These are phyloP conservation scores for Bombylius discolor DNA, from an alignment of 2,888 invertebrate genomes.

Conservation along the genomic window DNA sequence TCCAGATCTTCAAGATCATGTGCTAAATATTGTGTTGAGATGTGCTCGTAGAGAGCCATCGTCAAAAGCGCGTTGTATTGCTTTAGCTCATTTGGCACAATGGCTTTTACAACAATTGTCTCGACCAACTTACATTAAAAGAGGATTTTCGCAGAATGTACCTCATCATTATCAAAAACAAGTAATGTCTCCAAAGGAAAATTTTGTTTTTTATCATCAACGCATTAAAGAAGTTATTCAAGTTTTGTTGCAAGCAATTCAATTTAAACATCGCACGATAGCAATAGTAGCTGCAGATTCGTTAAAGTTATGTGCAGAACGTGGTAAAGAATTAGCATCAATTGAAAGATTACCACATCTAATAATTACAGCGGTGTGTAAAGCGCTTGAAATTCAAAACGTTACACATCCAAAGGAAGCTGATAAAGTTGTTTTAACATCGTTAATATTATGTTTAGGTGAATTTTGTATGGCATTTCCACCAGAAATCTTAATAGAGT, in stretches of 20 bases:
- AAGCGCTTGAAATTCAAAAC: slow-evolving; percentile 34
- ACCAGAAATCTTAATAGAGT: slow-evolving; percentile 44
- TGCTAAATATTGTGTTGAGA: slow-evolving; percentile 72
- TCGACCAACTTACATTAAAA: slow-evolving; percentile 18
- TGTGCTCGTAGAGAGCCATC: slow-evolving; percentile 82
- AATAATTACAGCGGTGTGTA: slow-evolving; percentile 32
- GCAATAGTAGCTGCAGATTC: slow-evolving; percentile 33
- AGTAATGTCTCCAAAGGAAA: background rate
- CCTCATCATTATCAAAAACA: slow-evolving; percentile 22
- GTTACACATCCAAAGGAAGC: slow-evolving; percentile 32
- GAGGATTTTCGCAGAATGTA: slow-evolving; percentile 24
- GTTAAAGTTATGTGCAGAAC: slow-evolving; percentile 31
- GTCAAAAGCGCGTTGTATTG: slow-evolving; percentile 76
- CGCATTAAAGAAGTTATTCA: slow-evolving; percentile 34
- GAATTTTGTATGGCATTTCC: slow-evolving; percentile 89
- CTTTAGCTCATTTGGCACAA: slow-evolving; percentile 69
- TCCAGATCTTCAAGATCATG: slow-evolving; percentile 51
- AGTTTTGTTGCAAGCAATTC: slow-evolving; percentile 33
- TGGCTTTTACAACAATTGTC: slow-evolving; percentile 31
- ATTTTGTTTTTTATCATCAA: slow-evolving; percentile 20
- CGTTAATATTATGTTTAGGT: slow-evolving; percentile 75
- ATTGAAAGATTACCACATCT: slow-evolving; percentile 31
- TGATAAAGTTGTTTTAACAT: slow-evolving; percentile 37
- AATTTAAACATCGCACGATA: slow-evolving; percentile 35
- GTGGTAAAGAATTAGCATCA: slow-evolving; percentile 27